Evolutionary conservation across 2,888 invertebrate species (phyloP).

Genomic region (Catotricha subobsoleta): DNA sequence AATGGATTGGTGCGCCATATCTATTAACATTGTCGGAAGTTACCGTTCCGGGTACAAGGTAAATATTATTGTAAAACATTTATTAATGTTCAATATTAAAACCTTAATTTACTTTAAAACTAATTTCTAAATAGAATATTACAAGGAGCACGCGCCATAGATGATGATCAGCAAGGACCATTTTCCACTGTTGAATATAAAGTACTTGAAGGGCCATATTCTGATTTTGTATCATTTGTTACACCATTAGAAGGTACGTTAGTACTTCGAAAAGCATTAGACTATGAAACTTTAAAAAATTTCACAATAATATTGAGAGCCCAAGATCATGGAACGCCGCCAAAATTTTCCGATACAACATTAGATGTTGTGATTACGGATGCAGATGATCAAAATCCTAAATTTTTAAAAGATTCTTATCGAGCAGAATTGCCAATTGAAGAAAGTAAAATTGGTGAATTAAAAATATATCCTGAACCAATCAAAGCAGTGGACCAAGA

Average conservation of each 20-base stretch:
- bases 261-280: constrained; percentile 58
- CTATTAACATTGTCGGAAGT: constrained; percentile 70
- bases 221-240: constrained; percentile 65
- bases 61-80: constrained; percentile 7
- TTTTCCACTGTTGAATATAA: constrained; percentile 74
- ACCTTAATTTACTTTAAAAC: background rate
- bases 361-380: constrained; percentile 65
- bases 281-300: constrained; percentile 61
- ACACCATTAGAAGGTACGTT: constrained; percentile 73
- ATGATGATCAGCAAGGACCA: constrained; percentile 75
- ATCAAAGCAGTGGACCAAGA: constrained; percentile 62
- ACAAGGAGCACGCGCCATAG: constrained; percentile 59
- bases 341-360: constrained; percentile 53
- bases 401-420: constrained; percentile 58
- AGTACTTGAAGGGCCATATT: constrained; percentile 58
- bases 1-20: constrained; percentile 66
- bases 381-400: constrained; percentile 83
- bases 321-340: constrained; percentile 67
- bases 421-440: constrained; percentile 44
- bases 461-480: constrained; percentile 51
- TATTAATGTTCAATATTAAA: no score
- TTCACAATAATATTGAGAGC: constrained; percentile 60
- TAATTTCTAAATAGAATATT: constrained; percentile 36
- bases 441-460: constrained; percentile 31
- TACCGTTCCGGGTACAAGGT: constrained; percentile 40